Base-by-base conservation (phyloP, 2,113 vertebrate species). In the Willisornis vidua region DNA sequence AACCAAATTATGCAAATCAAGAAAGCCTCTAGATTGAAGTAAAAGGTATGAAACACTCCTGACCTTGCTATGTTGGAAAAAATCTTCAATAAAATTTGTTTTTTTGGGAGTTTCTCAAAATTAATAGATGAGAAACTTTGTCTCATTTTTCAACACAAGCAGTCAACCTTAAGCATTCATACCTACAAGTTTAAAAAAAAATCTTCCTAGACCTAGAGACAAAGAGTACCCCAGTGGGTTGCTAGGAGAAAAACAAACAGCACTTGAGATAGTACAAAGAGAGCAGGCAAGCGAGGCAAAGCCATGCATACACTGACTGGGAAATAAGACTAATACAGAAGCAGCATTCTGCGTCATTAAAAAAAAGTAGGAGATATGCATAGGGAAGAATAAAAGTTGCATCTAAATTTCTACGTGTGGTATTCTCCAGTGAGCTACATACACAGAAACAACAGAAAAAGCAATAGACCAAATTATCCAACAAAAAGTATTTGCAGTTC, bases 1-100 rank as follows among this genome's bases (percentile, higher is more conserved):
- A 95, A 85, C 74, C 28, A 91, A 89, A 79, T 77, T 37, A 86
- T 81, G 91, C 61, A 94, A 95, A 90, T 75, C 75, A 75, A 90
- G 83, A 89, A 87, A 48, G 9, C 43, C 20, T 39, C 33, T 58
- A 24, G 25, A 58, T 2, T 79, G 73, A 63, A 78, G 33, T 29
- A 84, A 90, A 80, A 90, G 57, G 57, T 78, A 46, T 78, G 4
- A 84, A 92, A 86, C 88, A 78, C 18, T 54, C 83, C 52, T 81
- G 80, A 94, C 70, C 65, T 96, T 90, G 57, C 29, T 51, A 4
- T 3, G 14, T 33, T 55, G 31, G 66, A 84, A 59, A 76, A 74
- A 57, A 54, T 37, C 22, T 59, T 35, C 65, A 17, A 39, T 74
- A 59, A 11, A 73, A 61, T 49, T 19, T 41, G 7, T 33, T 73